phyloP scores from a whole-genome alignment of 2,888 invertebrate genomes.

The Melolontha melolontha region DNA sequence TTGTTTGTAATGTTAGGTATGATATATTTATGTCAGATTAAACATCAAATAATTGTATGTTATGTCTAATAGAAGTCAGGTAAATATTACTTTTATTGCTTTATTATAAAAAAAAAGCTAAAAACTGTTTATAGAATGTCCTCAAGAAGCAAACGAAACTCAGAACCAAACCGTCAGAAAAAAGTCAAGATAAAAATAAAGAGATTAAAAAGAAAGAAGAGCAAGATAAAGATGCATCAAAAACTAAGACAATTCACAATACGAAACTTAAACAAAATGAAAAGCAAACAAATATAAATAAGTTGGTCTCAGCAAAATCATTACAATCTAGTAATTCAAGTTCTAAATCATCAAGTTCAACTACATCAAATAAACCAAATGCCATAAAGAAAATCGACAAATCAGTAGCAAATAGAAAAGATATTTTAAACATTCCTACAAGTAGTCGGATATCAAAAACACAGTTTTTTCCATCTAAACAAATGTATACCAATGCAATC shows the following conservation, averaged over 20 bases:
- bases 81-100: slow-evolving; percentile 16
- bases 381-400: background rate
- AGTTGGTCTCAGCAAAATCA: slow-evolving; percentile 26
- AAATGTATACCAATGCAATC: slow-evolving; percentile 58
- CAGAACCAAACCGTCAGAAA: slow-evolving; percentile 39
- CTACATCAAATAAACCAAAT: slow-evolving; percentile 3
- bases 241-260: slow-evolving; percentile 44
- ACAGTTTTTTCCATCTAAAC: slow-evolving; percentile 62
- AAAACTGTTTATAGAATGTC: slow-evolving; percentile 34
- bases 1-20: slow-evolving; percentile 39
- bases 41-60: slow-evolving; percentile 36
- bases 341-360: slow-evolving; percentile 19
- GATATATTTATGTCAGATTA: slow-evolving; percentile 43
- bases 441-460: slow-evolving; percentile 53
- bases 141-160: slow-evolving; percentile 30
- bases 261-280: slow-evolving; percentile 30
- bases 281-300: slow-evolving; percentile 25
- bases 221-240: slow-evolving; percentile 25
- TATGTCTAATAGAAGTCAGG: slow-evolving; percentile 43
- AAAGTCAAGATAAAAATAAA: slow-evolving; percentile 34
- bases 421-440: slow-evolving; percentile 1
- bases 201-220: slow-evolving; percentile 19
- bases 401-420: slow-evolving; percentile 1
- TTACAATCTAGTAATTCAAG: slow-evolving; percentile 3
- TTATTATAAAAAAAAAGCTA: slow-evolving; percentile 5